These are phyloP conservation scores for Aleiodes testaceus DNA, from an alignment of 2,888 invertebrate species.

Conservation along the genomic window DNA sequence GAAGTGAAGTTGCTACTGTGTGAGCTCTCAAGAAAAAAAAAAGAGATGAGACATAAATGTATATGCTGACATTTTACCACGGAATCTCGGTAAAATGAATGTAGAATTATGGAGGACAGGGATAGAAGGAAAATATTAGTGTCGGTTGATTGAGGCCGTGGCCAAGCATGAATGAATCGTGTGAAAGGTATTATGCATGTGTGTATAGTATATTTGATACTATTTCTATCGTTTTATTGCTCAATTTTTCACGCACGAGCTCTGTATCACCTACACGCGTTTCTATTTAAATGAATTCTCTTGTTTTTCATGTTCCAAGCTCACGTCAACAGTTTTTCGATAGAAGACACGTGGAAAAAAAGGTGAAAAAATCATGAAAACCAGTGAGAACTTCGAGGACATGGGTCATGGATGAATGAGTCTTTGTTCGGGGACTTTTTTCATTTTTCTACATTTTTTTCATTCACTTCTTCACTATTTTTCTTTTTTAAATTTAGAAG, in stretches of 20 bases:
- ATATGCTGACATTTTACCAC: constrained; percentile 33
- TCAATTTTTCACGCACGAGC: constrained; percentile 28
- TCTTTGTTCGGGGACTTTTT: constrained; percentile 4
- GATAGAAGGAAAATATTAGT: constrained; percentile 48
- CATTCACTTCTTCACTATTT: neutral
- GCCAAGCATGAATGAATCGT: constrained; percentile 53
- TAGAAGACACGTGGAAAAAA: neutral
- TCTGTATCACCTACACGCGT: constrained; percentile 22
- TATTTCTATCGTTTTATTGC: constrained; percentile 13
- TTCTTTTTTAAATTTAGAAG: constrained; percentile 28
- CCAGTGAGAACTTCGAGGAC: constrained; percentile 31
- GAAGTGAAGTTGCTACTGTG: constrained; percentile 19
- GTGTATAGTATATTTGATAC: constrained; percentile 4
- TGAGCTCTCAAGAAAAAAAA: constrained; percentile 11
- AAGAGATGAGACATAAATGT: constrained; percentile 36
- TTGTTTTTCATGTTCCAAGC: neutral
- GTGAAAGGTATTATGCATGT: constrained; percentile 49
- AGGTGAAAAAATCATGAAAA: neutral
- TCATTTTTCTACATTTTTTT: constrained; percentile 9
- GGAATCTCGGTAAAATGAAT: constrained; percentile 31
- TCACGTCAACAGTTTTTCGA: no score
- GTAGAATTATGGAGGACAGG: constrained; percentile 16
- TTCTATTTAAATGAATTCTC: constrained; percentile 14
- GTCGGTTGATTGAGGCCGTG: constrained; percentile 51
- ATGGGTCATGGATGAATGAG: constrained; percentile 38